Evolutionary conservation across 2,888 invertebrate genomes (phyloP).

Genomic region (Toxonevra muliebris): DNA sequence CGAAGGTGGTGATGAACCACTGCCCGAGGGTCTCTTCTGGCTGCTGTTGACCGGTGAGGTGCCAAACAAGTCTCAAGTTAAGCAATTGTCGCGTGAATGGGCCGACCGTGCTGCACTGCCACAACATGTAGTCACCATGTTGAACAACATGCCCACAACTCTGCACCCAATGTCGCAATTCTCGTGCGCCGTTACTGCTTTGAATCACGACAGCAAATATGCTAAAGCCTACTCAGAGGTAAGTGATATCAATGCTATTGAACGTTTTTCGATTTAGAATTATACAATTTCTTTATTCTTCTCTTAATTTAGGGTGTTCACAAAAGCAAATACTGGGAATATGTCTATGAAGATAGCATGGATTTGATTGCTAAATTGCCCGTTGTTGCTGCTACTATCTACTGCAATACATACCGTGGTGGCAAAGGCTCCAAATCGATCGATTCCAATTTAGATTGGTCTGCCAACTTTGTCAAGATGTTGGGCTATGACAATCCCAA

Average conservation of each 20-base stretch:
- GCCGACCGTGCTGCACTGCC: slow-evolving; percentile 77
- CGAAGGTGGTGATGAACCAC: slow-evolving; percentile 79
- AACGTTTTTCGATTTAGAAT: too few relatives aligned
- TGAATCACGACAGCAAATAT: slow-evolving; percentile 86
- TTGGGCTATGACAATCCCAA: slow-evolving; percentile 77
- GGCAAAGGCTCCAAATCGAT: slow-evolving; percentile 79
- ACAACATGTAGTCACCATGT: slow-evolving; percentile 81
- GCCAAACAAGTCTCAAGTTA: slow-evolving; percentile 82
- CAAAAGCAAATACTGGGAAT: slow-evolving; percentile 83
- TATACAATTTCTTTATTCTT: not conserved
- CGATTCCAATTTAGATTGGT: slow-evolving; percentile 83
- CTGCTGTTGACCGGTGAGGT: slow-evolving; percentile 88
- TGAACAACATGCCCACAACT: slow-evolving; percentile 82
- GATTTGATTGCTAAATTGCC: slow-evolving; percentile 88
- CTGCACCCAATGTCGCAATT: slow-evolving; percentile 91
- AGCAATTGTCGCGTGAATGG: slow-evolving; percentile 79
- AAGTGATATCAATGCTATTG: slow-evolving; percentile 24
- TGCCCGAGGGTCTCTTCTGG: slow-evolving; percentile 97
- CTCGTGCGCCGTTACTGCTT: slow-evolving; percentile 80
- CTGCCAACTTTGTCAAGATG: slow-evolving; percentile 83
- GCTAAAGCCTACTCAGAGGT: slow-evolving; percentile 76
- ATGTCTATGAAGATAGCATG: slow-evolving; percentile 84
- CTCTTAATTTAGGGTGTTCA: slow-evolving; percentile 65
- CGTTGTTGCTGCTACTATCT: slow-evolving; percentile 86
- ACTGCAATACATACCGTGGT: slow-evolving; percentile 77